These are phyloP conservation scores for Heterochromis multidens DNA, from an alignment of 2,113 vertebrate species.

Conservation along the genomic window DNA sequence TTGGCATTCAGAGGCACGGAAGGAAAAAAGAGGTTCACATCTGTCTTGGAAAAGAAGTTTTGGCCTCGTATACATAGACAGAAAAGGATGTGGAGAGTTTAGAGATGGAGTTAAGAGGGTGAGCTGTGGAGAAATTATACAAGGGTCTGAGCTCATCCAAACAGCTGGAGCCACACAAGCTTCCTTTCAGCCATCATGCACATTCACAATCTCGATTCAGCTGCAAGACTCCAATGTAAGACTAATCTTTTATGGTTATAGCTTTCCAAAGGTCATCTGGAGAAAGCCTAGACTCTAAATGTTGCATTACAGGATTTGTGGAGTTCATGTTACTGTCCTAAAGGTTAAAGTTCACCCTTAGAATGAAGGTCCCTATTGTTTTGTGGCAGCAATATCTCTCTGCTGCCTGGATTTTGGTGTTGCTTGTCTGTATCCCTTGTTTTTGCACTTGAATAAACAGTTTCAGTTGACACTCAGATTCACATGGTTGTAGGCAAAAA, in stretches of 20 bases:
- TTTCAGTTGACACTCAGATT: background rate
- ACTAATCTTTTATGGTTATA: background rate
- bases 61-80: constrained; percentile 31
- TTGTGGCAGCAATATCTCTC: constrained; percentile 8
- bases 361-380: background rate
- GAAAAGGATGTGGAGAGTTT: background rate
- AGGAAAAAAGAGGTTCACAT: constrained; percentile 12
- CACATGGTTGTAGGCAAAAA: background rate
- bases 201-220: background rate
- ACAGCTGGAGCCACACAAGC: background rate
- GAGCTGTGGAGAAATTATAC: constrained; percentile 10
- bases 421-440: background rate
- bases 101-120: background rate
- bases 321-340: background rate
- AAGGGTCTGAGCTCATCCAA: background rate
- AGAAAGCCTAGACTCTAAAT: background rate
- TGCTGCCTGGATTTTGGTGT: background rate
- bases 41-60: constrained; percentile 19
- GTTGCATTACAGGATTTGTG: background rate
- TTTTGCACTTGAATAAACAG: background rate
- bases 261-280: constrained; percentile 3
- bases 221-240: background rate
- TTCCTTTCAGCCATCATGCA: background rate
- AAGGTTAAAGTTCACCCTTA: background rate
- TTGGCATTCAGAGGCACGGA: background rate